Evolutionary conservation across 2,113 vertebrate species (phyloP).

Genomic region (Enhydra lutris): DNA sequence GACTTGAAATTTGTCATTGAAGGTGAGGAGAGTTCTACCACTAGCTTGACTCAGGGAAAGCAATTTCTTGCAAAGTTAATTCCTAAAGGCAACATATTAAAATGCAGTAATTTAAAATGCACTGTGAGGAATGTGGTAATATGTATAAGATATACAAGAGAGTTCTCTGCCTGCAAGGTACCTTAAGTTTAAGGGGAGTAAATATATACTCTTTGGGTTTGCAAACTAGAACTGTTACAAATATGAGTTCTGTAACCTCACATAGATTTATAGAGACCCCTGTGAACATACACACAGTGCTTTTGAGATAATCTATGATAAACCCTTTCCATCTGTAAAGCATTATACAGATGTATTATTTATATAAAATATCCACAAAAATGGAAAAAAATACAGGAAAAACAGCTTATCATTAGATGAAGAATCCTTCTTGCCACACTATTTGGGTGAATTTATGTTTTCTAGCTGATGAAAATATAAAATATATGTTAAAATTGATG

Average conservation of each 20-base stretch:
- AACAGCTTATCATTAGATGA: neutral
- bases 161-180: neutral
- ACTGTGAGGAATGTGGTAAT: neutral
- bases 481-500: neutral
- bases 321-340: neutral
- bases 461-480: neutral
- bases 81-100: neutral
- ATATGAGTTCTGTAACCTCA: neutral
- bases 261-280: neutral
- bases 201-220: neutral
- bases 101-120: neutral
- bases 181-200: neutral
- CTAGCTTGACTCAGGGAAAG: neutral
- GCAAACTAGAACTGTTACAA: neutral
- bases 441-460: neutral
- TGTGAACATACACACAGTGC: neutral
- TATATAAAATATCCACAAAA: neutral
- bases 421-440: neutral
- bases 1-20: slow-evolving; percentile 15
- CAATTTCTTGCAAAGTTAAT: neutral
- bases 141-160: neutral
- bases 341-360: neutral
- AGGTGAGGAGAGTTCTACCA: neutral
- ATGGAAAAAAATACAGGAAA: slow-evolving; percentile 7
- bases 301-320: neutral